Conservation (phyloP, 2,113 vertebrate species). For the Charina bottae region DNA sequence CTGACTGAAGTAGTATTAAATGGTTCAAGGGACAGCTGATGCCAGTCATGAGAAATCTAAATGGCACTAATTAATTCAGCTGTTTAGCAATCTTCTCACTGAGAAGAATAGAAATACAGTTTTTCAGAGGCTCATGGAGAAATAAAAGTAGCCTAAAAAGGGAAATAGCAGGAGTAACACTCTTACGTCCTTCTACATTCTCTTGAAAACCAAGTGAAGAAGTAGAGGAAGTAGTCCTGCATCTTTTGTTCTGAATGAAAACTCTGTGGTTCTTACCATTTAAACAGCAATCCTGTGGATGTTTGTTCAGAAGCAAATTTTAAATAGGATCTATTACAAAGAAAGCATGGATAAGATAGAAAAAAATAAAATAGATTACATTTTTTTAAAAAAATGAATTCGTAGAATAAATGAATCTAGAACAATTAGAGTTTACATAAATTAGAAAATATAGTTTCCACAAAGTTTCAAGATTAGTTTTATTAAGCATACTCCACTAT, state of each 20-base stretch:
- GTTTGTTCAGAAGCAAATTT: not conserved
- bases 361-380: not conserved
- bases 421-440: not conserved
- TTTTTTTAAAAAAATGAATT: not conserved
- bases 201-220: not conserved
- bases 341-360: not conserved
- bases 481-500: not conserved
- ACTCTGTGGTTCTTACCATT: not conserved
- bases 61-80: not conserved
- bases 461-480: not conserved
- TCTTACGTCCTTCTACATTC: not conserved
- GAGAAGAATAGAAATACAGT: not conserved
- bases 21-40: not conserved
- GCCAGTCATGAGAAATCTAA: not conserved
- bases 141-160: not conserved
- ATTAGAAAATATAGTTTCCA: not conserved
- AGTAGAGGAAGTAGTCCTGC: not conserved
- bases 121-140: not conserved
- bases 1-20: not conserved
- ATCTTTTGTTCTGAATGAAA: not conserved
- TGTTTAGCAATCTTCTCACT: not conserved
- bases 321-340: not conserved
- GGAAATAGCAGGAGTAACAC: not conserved
- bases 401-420: not conserved
- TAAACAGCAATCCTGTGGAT: not conserved